Evolutionary conservation across 2,888 invertebrate genomes (phyloP), one percentile per base, ranked within the genome.

Genomic region (Agrochola lychnidis): DNA sequence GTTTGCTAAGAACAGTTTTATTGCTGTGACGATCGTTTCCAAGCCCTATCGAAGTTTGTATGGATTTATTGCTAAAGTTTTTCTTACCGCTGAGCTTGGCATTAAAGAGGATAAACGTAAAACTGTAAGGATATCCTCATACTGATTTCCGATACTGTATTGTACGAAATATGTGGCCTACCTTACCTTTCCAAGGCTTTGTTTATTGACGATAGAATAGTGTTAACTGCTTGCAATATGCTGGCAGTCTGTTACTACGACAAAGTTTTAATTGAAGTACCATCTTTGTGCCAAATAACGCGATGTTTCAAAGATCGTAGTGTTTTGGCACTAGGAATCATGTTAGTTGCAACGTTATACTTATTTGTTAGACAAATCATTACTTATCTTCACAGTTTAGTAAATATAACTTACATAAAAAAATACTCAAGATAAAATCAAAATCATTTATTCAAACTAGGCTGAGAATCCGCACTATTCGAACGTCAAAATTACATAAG

Each of bases 261-360:
- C 59, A 12, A 64, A 82, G 63, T 76, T 82, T 82, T 76, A 85
- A 83, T 85, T 85, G 63, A 61, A 76, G 59, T 76, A 73, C 63
- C 48, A 53, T 45, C 19, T 59, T 62, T 19, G 73, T 76, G 83
- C 82, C 83, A 83, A 85, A 82, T 45, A 70, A 48, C 30, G 56
- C 42, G n/a, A 19, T n/a, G 76, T 64, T 84, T 56, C 42, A 61
- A 71, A 59, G 59, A 22, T 56, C 30, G 2, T 22, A 70, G 30
- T 61, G 56, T 81, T 81, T 85, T 85, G 83, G 68, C 73, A 66
- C 63, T 56, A 36, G 48, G 25, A 40, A 51, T 40, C 40, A 10
- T 42, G 48, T 51, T 64, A 78, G 25, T 22, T 66, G 16, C 22
- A 48, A 19, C 5, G 14, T 19, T 69, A 14, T 1, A 59, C 16